Conservation (phyloP, 2,888 invertebrate species). For the Prenolepis imparis region DNA sequence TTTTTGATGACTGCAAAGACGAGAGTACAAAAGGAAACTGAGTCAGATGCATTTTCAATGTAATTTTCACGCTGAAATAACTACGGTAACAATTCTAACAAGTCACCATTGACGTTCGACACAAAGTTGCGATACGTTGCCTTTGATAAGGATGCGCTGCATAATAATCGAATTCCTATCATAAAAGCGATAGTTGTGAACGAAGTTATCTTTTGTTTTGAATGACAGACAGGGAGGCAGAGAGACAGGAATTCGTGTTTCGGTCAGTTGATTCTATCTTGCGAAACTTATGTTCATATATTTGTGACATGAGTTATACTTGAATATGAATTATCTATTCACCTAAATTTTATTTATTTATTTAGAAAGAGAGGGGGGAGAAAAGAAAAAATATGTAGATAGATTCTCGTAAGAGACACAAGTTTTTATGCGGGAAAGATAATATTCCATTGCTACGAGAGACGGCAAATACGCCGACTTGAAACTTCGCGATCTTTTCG, state of each 20-base stretch:
- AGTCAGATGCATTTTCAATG: conserved; percentile 15
- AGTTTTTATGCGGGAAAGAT: not conserved
- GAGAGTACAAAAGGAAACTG: conserved; percentile 13
- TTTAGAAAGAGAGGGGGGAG: no score
- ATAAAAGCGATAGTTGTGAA: conserved; percentile 12
- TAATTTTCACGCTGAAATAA: conserved; percentile 13
- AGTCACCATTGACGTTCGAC: conserved; percentile 16
- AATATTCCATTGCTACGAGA: not conserved
- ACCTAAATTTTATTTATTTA: conserved; percentile 9
- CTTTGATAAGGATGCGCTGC: conserved; percentile 1
- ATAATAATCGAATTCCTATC: conserved; percentile 52
- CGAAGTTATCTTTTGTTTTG: conserved; percentile 16
- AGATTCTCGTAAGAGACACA: not conserved
- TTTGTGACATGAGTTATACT: not conserved
- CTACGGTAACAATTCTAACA: conserved; percentile 5
- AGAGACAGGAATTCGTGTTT: conserved; percentile 9
- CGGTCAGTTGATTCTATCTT: conserved; percentile 21
- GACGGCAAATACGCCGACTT: not conserved
- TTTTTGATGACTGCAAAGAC: not conserved
- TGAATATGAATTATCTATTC: not conserved
- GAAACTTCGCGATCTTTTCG: conserved; percentile 22
- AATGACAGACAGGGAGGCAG: not conserved
- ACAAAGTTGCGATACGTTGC: conserved; percentile 23
- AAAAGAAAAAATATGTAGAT: not conserved
- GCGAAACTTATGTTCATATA: not conserved